A percentile compares a stretch with the other conserved stretches of the same genome.
phyloP scores from a whole-genome alignment of 1,140 invertebrate genomes.

The Paramacrobiotus metropolitanus region DNA sequence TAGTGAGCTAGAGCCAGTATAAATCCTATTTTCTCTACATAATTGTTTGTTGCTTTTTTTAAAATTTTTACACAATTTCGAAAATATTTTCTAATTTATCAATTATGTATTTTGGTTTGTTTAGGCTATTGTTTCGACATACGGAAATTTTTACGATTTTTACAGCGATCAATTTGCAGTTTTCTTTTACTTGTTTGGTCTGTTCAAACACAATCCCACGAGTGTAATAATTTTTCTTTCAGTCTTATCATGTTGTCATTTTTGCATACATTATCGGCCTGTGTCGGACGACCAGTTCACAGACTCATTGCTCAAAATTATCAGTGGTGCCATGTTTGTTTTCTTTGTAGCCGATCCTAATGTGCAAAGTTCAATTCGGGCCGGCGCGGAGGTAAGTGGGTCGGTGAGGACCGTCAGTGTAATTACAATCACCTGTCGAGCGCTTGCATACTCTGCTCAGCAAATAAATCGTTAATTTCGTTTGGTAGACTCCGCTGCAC shows the following conservation, averaged over 20 bases:
- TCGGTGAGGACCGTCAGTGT: conserved; percentile 9
- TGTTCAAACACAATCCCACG: too few relatives aligned
- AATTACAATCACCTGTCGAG: conserved; percentile 4
- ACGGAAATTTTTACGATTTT: not conserved
- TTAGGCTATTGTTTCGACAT: not conserved
- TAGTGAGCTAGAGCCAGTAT: too few relatives aligned
- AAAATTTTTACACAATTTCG: conserved; percentile 3
- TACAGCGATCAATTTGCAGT: not conserved
- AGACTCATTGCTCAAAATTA: too few relatives aligned
- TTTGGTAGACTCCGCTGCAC: conserved; percentile 53
- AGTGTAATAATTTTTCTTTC: too few relatives aligned
- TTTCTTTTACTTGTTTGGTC: too few relatives aligned
- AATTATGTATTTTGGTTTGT: not conserved
- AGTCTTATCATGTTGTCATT: too few relatives aligned
- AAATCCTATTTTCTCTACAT: conserved; percentile 4
- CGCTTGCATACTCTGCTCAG: too few relatives aligned
- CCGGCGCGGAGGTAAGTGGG: not conserved
- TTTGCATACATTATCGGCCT: too few relatives aligned
- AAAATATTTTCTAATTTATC: conserved; percentile 4
- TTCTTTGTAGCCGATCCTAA: not conserved
- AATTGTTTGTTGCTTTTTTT: conserved; percentile 7
- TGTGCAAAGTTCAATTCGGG: conserved; percentile 2
- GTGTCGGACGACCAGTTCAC: too few relatives aligned
- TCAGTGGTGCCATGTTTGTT: too few relatives aligned
- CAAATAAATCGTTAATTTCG: too few relatives aligned